These are phyloP conservation scores for Calliphora vicina DNA, from an alignment of 1,140 invertebrate genomes.

Conservation along the genomic window DNA sequence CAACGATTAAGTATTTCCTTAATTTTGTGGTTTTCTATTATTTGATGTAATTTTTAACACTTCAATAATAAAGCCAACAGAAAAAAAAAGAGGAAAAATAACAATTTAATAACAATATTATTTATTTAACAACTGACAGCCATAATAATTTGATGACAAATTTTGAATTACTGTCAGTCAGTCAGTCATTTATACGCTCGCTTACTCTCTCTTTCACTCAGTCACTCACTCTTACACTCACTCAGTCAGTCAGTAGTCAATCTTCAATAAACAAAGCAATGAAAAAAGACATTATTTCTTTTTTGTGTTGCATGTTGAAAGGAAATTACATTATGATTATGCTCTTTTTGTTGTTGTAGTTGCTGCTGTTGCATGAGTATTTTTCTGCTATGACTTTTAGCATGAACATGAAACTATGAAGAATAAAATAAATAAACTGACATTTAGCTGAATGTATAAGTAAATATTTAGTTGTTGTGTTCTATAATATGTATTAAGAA, in stretches of 20 bases:
- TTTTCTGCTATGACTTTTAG: neutral
- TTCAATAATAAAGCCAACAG: neutral
- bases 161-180: conserved; percentile 1
- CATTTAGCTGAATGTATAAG: neutral
- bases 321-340: neutral
- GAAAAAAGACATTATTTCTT: no score
- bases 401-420: neutral
- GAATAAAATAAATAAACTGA: neutral
- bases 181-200: neutral
- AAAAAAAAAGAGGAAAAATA: neutral
- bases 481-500: neutral
- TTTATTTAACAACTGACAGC: conserved; percentile 1
- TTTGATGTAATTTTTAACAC: neutral
- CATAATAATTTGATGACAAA: conserved; percentile 1
- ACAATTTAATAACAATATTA: neutral
- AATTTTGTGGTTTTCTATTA: no score
- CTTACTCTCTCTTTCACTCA: neutral
- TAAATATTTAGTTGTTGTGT: neutral
- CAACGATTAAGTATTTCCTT: no score
- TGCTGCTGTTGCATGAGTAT: neutral
- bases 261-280: no score
- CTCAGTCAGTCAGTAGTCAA: no score
- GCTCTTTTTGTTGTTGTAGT: neutral
- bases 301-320: neutral
- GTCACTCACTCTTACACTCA: no score